These are phyloP conservation scores for Actenoides lindsayi DNA, from an alignment of 2,113 vertebrate species.

Conservation along the genomic window DNA sequence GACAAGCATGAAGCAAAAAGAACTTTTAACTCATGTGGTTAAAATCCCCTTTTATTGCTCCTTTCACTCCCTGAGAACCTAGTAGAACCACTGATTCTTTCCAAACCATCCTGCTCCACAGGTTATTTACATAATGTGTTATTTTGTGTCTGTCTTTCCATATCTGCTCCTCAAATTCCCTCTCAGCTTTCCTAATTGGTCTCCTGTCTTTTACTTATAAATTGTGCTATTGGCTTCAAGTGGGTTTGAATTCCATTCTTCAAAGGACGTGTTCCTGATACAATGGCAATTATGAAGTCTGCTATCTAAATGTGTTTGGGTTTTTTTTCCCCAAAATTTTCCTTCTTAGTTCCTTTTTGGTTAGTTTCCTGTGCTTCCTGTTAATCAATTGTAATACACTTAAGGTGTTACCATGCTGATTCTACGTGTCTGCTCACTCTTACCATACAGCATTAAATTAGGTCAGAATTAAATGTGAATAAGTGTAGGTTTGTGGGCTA, in stretches of 20 bases:
- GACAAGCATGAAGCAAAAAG: not conserved
- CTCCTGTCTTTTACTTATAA: not conserved
- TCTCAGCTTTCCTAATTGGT: not conserved
- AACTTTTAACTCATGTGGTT: not conserved
- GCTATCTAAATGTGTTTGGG: fast-evolving
- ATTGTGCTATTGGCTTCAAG: not conserved
- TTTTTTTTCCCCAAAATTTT: not conserved
- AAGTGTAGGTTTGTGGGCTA: not conserved
- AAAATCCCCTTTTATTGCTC: not conserved
- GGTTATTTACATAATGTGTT: not conserved
- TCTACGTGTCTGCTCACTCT: not conserved
- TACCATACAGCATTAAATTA: not conserved
- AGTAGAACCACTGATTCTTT: not conserved
- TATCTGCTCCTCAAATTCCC: not conserved
- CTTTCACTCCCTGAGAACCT: not conserved
- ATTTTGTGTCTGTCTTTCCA: not conserved
- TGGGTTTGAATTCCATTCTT: not conserved
- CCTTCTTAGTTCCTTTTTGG: not conserved
- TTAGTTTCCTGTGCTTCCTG: not conserved
- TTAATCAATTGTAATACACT: not conserved
- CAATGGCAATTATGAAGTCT: not conserved
- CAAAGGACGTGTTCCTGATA: not conserved
- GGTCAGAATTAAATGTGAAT: not conserved
- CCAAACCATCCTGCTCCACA: not conserved
- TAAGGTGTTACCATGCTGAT: not conserved